A percentile compares a stretch with the other conserved stretches of the same genome.
Evolutionary conservation across 2,888 invertebrate genomes (phyloP).

Genomic region (Muschampia plurimacula): DNA sequence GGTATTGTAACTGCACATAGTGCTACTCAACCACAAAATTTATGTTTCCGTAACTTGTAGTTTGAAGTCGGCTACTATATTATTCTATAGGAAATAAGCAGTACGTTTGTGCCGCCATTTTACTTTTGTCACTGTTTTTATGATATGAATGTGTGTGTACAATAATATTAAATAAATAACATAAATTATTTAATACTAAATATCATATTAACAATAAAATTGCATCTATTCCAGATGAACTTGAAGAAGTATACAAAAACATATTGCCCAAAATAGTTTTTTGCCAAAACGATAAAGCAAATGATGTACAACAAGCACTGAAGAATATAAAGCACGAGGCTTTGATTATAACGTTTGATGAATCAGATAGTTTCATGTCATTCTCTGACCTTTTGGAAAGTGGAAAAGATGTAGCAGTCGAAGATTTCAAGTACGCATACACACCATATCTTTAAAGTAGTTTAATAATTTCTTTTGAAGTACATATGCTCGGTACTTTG

Average conservation of each 20-base stretch:
- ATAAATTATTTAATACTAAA: no score
- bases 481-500: no score
- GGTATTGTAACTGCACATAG: no score
- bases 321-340: conserved; percentile 52
- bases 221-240: conserved; percentile 59
- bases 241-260: conserved; percentile 56
- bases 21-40: no score
- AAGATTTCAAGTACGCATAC: conserved; percentile 58
- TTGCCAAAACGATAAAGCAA: conserved; percentile 64
- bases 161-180: no score
- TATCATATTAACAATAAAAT: background rate
- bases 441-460: background rate
- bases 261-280: conserved; percentile 65
- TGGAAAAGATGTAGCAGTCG: conserved; percentile 51
- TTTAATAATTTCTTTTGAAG: no score
- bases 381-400: conserved; percentile 60
- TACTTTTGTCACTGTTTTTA: no score
- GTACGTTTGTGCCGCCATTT: no score
- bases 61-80: no score
- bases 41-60: no score
- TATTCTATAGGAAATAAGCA: no score
- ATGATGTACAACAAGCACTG: conserved; percentile 57
- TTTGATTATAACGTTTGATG: conserved; percentile 63
- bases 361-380: conserved; percentile 56
- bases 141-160: no score